Conservation (phyloP, 2,797 vertebrate genomes). For the Protosalanx chinensis region DNA sequence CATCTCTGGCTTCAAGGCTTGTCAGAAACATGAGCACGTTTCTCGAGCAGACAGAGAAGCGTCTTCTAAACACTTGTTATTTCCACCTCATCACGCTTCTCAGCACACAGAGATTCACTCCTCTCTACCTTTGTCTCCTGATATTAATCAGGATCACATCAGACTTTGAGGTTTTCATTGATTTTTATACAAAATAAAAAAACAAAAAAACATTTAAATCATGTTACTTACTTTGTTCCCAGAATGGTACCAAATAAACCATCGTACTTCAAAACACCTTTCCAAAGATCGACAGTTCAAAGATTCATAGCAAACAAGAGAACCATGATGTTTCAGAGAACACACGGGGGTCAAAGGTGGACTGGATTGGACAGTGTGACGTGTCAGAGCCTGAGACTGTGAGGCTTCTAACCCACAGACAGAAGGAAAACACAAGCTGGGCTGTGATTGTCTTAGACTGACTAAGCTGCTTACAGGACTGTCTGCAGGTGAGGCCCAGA, state of each 20-base stretch:
- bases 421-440: constrained; percentile 55
- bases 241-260: constrained; percentile 18
- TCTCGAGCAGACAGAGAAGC: constrained; percentile 11
- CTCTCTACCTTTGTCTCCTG: constrained; percentile 8
- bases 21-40: constrained; percentile 20
- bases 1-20: constrained; percentile 10
- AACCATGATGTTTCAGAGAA: constrained; percentile 28
- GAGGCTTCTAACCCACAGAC: constrained; percentile 29
- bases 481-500: constrained; percentile 58
- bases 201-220: background rate
- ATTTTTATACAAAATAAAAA: background rate
- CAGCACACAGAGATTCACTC: background rate
- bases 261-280: constrained; percentile 31
- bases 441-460: constrained; percentile 58
- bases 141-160: background rate
- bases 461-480: constrained; percentile 66
- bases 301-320: constrained; percentile 27
- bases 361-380: constrained; percentile 2
- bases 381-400: constrained; percentile 26
- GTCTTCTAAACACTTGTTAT: constrained; percentile 24
- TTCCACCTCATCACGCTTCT: constrained; percentile 18
- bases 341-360: background rate
- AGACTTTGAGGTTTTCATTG: constrained; percentile 32
- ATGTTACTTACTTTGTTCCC: constrained; percentile 12
- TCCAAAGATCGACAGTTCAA: constrained; percentile 9